Evolutionary conservation across 1,140 invertebrate species (phyloP).

Genomic region (Aphelenchoides avenae): DNA sequence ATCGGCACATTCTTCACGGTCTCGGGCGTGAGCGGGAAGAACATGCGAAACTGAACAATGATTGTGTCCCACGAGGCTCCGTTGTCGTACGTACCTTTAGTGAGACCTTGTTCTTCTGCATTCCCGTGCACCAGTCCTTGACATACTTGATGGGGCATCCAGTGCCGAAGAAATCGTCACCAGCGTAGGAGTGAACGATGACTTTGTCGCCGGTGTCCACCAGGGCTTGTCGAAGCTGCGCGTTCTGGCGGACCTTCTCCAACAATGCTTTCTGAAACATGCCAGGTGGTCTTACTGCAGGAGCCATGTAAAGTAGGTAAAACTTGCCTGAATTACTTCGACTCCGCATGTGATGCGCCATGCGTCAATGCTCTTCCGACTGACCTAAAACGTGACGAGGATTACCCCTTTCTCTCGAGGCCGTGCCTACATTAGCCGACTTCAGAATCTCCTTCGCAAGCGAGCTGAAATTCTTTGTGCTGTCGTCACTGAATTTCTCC

Average conservation of each 20-base stretch:
- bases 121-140: slow-evolving; percentile 34
- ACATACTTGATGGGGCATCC: slow-evolving; percentile 38
- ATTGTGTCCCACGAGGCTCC: slow-evolving; percentile 12
- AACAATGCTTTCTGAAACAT: slow-evolving; percentile 34
- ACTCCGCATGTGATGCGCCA: slow-evolving; percentile 37
- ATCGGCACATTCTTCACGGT: slow-evolving; percentile 38
- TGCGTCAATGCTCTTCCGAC: slow-evolving; percentile 28
- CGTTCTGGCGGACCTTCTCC: slow-evolving; percentile 37
- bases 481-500: slow-evolving; percentile 34
- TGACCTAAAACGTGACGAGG: slow-evolving; percentile 19
- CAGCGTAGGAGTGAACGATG: slow-evolving; percentile 39
- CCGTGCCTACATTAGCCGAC: slow-evolving; percentile 10
- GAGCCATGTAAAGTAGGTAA: too few relatives aligned
- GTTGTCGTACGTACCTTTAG: slow-evolving; percentile 18
- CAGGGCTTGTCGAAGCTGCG: slow-evolving; percentile 27
- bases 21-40: slow-evolving; percentile 37
- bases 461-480: slow-evolving; percentile 28
- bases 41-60: slow-evolving; percentile 38
- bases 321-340: slow-evolving; percentile 28
- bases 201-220: slow-evolving; percentile 39
- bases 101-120: slow-evolving; percentile 28
- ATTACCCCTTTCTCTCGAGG: neutral
- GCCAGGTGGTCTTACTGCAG: too few relatives aligned
- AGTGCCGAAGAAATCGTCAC: slow-evolving; percentile 46
- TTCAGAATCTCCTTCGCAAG: slow-evolving; percentile 36